Evolutionary conservation across 2,888 invertebrate species (phyloP).

Genomic region (Gymnosoma rotundatum): DNA sequence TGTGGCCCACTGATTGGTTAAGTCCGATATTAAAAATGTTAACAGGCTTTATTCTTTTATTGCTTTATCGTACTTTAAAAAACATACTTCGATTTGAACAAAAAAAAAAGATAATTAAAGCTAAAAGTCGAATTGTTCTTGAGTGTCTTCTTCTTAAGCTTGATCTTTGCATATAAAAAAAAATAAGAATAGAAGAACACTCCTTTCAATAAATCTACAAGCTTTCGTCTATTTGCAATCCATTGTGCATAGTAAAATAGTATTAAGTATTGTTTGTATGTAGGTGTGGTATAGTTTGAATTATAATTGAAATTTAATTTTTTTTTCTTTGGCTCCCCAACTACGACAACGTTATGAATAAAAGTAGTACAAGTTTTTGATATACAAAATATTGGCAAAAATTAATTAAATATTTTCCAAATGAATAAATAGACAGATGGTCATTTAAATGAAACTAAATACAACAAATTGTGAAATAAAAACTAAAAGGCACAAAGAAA

Average conservation of each 20-base stretch:
- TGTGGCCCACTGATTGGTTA: too few species aligned
- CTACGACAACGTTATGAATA: constrained; percentile 47
- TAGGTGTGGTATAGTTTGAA: constrained; percentile 62
- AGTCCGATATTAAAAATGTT: too few species aligned
- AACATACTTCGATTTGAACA: too few species aligned
- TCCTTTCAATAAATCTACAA: not conserved
- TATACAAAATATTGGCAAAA: constrained; percentile 78
- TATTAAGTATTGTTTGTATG: constrained; percentile 41
- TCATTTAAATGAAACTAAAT: constrained; percentile 65
- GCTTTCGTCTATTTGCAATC: not conserved
- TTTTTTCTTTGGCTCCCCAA: constrained; percentile 39
- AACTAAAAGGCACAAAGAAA: constrained; percentile 25
- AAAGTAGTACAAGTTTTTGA: constrained; percentile 72
- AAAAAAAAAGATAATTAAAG: too few species aligned
- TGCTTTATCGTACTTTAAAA: too few species aligned
- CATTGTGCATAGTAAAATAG: constrained; percentile 44
- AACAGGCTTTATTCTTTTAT: too few species aligned
- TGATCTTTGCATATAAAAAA: too few species aligned
- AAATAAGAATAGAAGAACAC: too few species aligned
- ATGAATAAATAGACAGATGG: constrained; percentile 75
- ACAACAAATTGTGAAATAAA: constrained; percentile 47
- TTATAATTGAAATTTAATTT: constrained; percentile 61
- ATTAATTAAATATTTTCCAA: constrained; percentile 81
- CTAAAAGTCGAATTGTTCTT: too few species aligned
- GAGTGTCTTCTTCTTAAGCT: too few species aligned